These are phyloP conservation scores for Noctua pronuba DNA, from an alignment of 2,888 invertebrate species.

Conservation along the genomic window DNA sequence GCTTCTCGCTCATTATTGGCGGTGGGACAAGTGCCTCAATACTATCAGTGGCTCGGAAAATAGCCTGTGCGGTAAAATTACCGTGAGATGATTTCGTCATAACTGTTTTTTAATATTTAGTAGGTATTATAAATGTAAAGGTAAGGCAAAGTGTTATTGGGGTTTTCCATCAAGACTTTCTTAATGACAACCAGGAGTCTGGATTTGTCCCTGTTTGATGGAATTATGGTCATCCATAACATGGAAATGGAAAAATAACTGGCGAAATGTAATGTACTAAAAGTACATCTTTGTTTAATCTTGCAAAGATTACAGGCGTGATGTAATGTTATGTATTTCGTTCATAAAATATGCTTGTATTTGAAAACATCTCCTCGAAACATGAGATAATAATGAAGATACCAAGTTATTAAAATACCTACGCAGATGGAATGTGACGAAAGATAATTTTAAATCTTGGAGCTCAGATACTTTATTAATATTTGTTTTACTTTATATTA, in stretches of 20 bases:
- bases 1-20: too few species aligned
- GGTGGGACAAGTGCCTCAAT: too few species aligned
- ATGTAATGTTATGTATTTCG: neutral
- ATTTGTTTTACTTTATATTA: conserved; percentile 27
- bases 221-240: neutral
- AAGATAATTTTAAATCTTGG: conserved; percentile 35
- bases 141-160: neutral
- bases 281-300: neutral
- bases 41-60: conserved; percentile 67
- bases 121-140: too few species aligned
- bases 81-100: conserved; percentile 23
- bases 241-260: neutral
- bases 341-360: neutral
- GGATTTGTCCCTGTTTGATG: neutral
- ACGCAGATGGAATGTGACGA: conserved; percentile 28
- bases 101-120: conserved; percentile 9
- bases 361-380: conserved; percentile 2
- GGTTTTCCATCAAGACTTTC: neutral
- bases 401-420: conserved; percentile 55
- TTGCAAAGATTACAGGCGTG: neutral
- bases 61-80: conserved; percentile 50
- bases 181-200: neutral
- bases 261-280: too few species aligned
- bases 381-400: conserved; percentile 38
- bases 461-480: conserved; percentile 8